Conservation (phyloP, 2,113 vertebrate genomes). For the Myocastor coypus region DNA sequence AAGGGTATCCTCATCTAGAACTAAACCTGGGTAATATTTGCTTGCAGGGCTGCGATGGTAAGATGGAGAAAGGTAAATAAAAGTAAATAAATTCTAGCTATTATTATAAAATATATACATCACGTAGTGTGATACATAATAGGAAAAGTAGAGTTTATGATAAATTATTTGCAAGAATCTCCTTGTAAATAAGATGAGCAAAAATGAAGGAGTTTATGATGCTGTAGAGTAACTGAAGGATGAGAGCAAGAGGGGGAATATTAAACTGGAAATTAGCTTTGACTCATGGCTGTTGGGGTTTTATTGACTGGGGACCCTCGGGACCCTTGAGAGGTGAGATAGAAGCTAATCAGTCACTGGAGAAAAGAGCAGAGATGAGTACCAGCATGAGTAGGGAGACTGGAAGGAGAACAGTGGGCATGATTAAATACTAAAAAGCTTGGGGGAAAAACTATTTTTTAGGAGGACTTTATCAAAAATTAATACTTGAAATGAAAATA, state of each 20-base stretch:
- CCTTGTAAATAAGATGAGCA: background rate
- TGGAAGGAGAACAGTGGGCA: no score
- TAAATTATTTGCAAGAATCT: background rate
- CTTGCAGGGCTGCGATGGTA: background rate
- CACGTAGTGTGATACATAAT: background rate
- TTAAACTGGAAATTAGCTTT: background rate
- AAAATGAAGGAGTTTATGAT: background rate
- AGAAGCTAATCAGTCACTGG: background rate
- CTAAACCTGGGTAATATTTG: background rate
- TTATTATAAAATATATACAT: background rate
- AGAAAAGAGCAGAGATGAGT: background rate
- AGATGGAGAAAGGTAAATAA: background rate
- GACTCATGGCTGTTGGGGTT: background rate
- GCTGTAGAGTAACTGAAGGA: background rate
- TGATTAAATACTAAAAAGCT: background rate
- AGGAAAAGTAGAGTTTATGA: background rate
- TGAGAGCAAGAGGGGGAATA: background rate
- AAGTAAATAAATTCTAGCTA: background rate
- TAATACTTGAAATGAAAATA: slow-evolving; percentile 29
- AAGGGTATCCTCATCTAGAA: background rate
- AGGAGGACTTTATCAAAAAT: slow-evolving; percentile 3
- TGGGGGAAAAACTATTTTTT: background rate
- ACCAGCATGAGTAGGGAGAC: background rate
- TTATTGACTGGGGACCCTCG: background rate
- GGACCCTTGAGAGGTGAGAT: background rate